Conservation (phyloP, 2,113 vertebrate species). For the Mesitornis unicolor region DNA sequence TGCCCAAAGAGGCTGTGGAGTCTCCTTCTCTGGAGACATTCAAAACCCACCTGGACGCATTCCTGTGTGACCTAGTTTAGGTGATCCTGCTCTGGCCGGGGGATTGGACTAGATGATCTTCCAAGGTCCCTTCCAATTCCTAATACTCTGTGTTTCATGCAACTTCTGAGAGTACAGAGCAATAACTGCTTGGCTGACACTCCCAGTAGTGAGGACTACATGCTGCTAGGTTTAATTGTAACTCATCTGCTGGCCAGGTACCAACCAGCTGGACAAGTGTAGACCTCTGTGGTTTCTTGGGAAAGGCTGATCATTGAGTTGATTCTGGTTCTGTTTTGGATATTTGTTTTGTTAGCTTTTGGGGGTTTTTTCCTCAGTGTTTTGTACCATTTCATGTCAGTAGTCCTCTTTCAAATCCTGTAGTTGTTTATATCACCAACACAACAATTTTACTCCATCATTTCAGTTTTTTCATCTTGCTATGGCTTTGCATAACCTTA, state of each 20-base stretch:
- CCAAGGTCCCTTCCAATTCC: too few species aligned
- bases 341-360: too few species aligned
- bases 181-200: background rate
- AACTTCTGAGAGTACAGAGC: background rate
- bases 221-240: background rate
- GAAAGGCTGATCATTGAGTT: background rate
- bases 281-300: background rate
- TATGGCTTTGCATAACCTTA: too few species aligned
- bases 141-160: too few species aligned
- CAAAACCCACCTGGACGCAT: too few species aligned
- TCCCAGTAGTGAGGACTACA: fast-evolving
- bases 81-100: too few species aligned
- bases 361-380: background rate
- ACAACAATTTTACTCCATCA: background rate
- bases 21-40: too few species aligned
- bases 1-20: too few species aligned
- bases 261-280: background rate
- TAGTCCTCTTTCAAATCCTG: background rate
- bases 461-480: background rate
- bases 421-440: background rate
- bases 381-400: background rate
- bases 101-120: too few species aligned
- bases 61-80: too few species aligned
- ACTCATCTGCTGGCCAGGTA: background rate
- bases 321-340: background rate